phyloP scores from a whole-genome alignment of 1,140 invertebrate genomes.

The Pseudomyrmex concolor region DNA sequence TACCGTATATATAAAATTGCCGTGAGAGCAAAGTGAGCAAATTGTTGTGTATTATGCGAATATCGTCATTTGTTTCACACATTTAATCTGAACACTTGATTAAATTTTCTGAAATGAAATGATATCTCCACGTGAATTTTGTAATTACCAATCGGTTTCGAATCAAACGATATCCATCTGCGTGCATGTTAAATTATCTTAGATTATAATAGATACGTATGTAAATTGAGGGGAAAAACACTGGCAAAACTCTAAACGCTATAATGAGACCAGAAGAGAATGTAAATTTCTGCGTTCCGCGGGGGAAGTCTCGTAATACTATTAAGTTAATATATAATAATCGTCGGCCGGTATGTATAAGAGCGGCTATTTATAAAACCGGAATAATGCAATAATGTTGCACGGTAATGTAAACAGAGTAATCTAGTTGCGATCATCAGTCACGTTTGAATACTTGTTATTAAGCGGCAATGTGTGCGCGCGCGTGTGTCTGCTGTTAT shows the following conservation, averaged over 20 bases:
- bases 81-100: too few relatives aligned
- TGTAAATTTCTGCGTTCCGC: background rate
- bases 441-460: constrained; percentile 8
- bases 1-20: too few relatives aligned
- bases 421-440: constrained; percentile 14
- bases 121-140: too few relatives aligned
- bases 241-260: background rate
- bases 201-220: background rate
- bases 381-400: constrained; percentile 4
- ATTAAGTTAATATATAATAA: constrained; percentile 10
- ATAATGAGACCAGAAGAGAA: background rate
- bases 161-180: too few relatives aligned
- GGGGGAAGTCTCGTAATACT: too few relatives aligned
- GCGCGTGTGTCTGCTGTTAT: too few relatives aligned
- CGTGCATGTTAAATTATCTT: background rate
- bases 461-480: background rate
- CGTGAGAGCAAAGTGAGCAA: too few relatives aligned
- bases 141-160: too few relatives aligned
- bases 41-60: too few relatives aligned
- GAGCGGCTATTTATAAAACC: constrained; percentile 10
- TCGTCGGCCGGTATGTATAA: background rate
- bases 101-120: too few relatives aligned
- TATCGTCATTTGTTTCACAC: too few relatives aligned
- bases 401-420: constrained; percentile 23
- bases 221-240: too few relatives aligned